Base-by-base conservation (phyloP, 2,797 vertebrate species). In the Crocidura indochinensis region DNA sequence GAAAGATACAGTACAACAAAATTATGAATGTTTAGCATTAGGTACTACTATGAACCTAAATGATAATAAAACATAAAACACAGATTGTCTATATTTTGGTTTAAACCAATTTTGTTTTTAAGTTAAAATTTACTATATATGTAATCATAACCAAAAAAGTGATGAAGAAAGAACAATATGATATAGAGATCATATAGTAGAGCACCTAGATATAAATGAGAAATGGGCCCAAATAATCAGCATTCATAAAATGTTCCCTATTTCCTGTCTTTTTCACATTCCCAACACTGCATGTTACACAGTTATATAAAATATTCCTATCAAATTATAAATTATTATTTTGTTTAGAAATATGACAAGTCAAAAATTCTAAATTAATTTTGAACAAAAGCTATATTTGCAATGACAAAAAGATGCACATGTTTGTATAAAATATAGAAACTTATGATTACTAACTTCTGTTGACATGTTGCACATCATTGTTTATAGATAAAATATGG, bases 361-460 rank as follows among this genome's bases (percentile, higher is more conserved):
- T 53, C 17, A 53, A 53, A 82, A 73, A 65, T 46, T 56, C 2
- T 38, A 10, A 0, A 73, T 76, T 68, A 77, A 62, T 79, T 84
- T 74, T 80, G 46, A 90, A 1, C 31, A 81, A 78, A 83, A 84
- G 38, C 38, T 85, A 44, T 67, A 83, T 78, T 80, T 53, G 1
- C 46, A 83, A 90, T 74, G 90, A 15, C 10, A 81, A 77, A 53
- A 73, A 67, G 8, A 80, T 78, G 4, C 69, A 90, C 62, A 68
- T 64, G 79, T 84, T 31, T 86, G 2, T 69, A 2, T 80, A 84
- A 75, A 87, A 51, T 69, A 75, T 2, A 81, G 0, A 12, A 82
- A 3, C 5, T 80, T 8, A 89, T 62, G 77, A 19, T 76, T 19
- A 80, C 24, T n/a, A 90, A 56, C 93, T 93, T 38, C 29, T 80